Base-by-base conservation (phyloP, 2,797 vertebrate genomes). In the Hozukius guyotensis region DNA sequence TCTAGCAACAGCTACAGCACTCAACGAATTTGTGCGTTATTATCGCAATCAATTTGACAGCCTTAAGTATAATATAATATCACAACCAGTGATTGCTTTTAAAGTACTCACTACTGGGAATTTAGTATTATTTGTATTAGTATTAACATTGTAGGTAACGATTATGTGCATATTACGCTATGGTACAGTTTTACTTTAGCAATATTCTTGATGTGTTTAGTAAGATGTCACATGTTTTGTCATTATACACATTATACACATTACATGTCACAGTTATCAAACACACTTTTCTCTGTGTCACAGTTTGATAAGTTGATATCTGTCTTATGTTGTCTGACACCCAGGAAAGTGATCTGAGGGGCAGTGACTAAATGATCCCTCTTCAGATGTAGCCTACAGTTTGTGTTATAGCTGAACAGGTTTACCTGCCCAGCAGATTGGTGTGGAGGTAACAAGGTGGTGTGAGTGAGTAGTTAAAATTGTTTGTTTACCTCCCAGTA, bases 191-290 rank as follows among this genome's bases (percentile, higher is more conserved):
- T 66, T 14, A 25, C 18, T 27, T 56, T 18, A 27, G 25, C 22
- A 38, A 8, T 16, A 22, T 36, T n/a, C 5, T 34, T 1, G 4
- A 22, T 29, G 55, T 49, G 34, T 66, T 36, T 25, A 3, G 27
- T 57, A 16, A 65, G 53, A 25, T 55, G 13, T 31, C 8, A 49
- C 27, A 52, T 52, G 6, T 75, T 16, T 24, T 72, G 12, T 24
- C 20, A n/a, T 76, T 27, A 61, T 34, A n/a, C n/a, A n/a, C n/a
- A n/a, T n/a, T n/a, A n/a, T n/a, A n/a, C n/a, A n/a, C n/a, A n/a
- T n/a, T n/a, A n/a, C n/a, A n/a, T 42, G 38, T 42, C 38, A 42
- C 38, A 42, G 68, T 78, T 80, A 76, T 76, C 64, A 64, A 81
- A 83, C 73, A 12, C 27, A 5, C 8, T 25, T 6, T 66, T 31